phyloP scores from a whole-genome alignment of 2,797 vertebrate genomes.

The Benthosema pterotum region DNA sequence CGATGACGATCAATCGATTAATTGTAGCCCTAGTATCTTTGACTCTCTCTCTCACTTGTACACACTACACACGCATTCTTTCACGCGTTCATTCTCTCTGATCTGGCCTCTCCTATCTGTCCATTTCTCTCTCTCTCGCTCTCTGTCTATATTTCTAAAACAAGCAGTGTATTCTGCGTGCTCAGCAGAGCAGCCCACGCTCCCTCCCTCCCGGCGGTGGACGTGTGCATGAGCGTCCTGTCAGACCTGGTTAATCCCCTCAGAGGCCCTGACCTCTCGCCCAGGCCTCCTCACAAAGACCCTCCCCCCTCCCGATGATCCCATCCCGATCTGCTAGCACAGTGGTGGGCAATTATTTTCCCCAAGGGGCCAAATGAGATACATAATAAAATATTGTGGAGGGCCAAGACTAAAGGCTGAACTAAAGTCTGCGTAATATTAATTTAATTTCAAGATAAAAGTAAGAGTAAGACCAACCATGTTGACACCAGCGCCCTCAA shows the following conservation, averaged over 20 bases:
- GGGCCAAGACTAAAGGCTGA: too few relatives aligned
- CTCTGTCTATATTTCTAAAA: slow-evolving; percentile 63
- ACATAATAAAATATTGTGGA: too few relatives aligned
- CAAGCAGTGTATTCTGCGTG: slow-evolving; percentile 74
- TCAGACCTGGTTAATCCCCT: slow-evolving; percentile 73
- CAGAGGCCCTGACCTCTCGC: slow-evolving; percentile 50
- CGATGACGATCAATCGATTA: too few relatives aligned
- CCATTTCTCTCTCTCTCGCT: slow-evolving; percentile 53
- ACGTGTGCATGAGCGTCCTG: slow-evolving; percentile 45
- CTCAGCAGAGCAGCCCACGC: slow-evolving; percentile 71
- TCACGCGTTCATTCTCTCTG: slow-evolving; percentile 61
- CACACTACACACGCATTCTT: too few relatives aligned
- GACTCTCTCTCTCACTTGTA: slow-evolving; percentile 31
- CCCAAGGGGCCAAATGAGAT: too few relatives aligned
- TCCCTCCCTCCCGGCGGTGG: slow-evolving; percentile 53
- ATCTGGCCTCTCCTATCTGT: slow-evolving; percentile 68
- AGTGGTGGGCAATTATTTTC: too few relatives aligned
- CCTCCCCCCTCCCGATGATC: slow-evolving; percentile 4
- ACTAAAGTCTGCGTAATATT: too few relatives aligned
- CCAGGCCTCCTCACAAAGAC: slow-evolving; percentile 34
- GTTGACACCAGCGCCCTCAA: too few relatives aligned
- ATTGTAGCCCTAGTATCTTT: not conserved
- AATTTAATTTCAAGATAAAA: too few relatives aligned
- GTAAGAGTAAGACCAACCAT: too few relatives aligned
- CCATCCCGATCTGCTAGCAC: slow-evolving; percentile 32